These are phyloP conservation scores for Drosophila sp. DNA, from an alignment of 1,140 invertebrate species.

Conservation along the genomic window DNA sequence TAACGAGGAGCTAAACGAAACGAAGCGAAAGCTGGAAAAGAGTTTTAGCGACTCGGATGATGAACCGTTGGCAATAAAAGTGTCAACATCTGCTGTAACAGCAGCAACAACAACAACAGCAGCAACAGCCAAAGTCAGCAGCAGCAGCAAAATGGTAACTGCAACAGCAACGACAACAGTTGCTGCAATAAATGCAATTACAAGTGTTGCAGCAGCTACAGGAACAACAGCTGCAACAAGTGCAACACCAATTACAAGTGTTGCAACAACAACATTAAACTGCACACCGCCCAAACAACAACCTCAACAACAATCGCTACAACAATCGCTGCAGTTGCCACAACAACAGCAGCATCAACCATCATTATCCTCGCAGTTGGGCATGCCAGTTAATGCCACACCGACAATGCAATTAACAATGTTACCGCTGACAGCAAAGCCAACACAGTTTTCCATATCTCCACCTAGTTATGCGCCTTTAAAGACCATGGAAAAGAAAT, in stretches of 20 bases:
- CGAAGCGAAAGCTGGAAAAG: constrained; percentile 84
- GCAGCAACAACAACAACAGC: constrained; percentile 37
- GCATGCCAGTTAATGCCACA: neutral
- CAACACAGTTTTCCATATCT: constrained; percentile 36
- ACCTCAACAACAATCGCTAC: neutral
- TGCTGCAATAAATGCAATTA: constrained; percentile 2
- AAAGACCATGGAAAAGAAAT: constrained; percentile 80
- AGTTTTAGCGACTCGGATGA: constrained; percentile 87
- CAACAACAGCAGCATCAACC: neutral
- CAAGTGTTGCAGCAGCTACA: neutral
- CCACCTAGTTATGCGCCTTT: constrained; percentile 58
- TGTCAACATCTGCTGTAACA: constrained; percentile 68
- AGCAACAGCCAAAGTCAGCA: constrained; percentile 20
- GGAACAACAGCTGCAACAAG: neutral
- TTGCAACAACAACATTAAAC: neutral
- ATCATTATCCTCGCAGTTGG: neutral
- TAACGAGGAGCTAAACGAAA: constrained; percentile 81
- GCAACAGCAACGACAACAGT: constrained; percentile 1
- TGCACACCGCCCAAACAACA: neutral
- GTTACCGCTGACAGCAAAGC: constrained; percentile 69
- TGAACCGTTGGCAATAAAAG: constrained; percentile 86
- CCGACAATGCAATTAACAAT: constrained; percentile 56
- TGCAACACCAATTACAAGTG: neutral
- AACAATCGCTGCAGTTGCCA: neutral
- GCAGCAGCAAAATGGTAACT: constrained; percentile 2